phyloP scores from a whole-genome alignment of 2,888 invertebrate genomes.

The Cartodere bifasciata region DNA sequence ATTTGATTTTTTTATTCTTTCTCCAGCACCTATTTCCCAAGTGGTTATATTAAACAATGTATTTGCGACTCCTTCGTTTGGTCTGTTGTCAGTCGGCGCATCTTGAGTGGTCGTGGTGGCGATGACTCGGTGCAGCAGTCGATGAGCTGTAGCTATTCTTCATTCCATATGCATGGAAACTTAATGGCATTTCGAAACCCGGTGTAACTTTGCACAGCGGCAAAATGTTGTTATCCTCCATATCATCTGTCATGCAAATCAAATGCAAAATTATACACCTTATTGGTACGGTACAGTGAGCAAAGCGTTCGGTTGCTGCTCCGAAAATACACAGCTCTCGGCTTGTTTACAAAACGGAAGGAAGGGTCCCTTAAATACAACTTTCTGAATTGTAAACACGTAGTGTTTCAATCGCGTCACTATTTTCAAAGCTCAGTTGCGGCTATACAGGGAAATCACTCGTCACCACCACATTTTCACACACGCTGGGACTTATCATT shows the following conservation, averaged over 20 bases:
- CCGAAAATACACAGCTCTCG: slow-evolving; percentile 26
- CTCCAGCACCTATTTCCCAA: no score
- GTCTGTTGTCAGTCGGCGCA: no score
- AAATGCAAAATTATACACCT: slow-evolving; percentile 37
- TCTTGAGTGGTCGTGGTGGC: no score
- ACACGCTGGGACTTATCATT: no score
- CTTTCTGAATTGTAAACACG: slow-evolving; percentile 25
- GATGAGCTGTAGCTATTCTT: slow-evolving; percentile 29
- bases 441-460: no score
- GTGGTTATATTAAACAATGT: no score
- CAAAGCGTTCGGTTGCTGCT: slow-evolving; percentile 25
- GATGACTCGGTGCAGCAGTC: no score
- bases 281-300: slow-evolving; percentile 28
- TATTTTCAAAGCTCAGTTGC: no score
- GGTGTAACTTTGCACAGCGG: slow-evolving; percentile 31
- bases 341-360: slow-evolving; percentile 24
- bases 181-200: slow-evolving; percentile 34
- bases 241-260: slow-evolving; percentile 36
- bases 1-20: no score
- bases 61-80: no score
- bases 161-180: slow-evolving; percentile 37
- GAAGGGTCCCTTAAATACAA: slow-evolving; percentile 25
- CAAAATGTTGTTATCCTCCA: slow-evolving; percentile 35
- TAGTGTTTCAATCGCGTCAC: slow-evolving; percentile 15
- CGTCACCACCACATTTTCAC: no score